Conservation (phyloP, 37 sponge, comb jelly and placozoan species). For the Dysidea cf. avara region DNA sequence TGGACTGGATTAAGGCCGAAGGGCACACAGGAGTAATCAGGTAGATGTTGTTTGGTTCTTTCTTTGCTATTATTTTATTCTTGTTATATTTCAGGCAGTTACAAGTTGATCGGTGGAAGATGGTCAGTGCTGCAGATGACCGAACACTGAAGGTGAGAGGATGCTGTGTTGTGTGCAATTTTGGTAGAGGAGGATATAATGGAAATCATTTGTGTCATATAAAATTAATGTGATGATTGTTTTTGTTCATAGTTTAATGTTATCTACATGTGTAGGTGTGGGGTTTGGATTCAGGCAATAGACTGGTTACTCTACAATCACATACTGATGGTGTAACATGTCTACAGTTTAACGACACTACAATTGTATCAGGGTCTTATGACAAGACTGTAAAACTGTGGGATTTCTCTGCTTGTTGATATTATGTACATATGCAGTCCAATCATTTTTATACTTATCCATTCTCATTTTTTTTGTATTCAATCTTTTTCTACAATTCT, state of each 20-base stretch:
- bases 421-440: neutral
- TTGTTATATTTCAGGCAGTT: constrained; percentile 53
- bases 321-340: constrained; percentile 99
- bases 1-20: constrained; percentile 98
- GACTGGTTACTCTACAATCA: constrained; percentile 88
- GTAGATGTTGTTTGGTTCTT: constrained; percentile 11
- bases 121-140: constrained; percentile 99
- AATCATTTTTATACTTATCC: neutral
- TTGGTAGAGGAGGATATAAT: no score
- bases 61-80: neutral
- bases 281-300: constrained; percentile 82
- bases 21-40: constrained; percentile 96
- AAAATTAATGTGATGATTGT: neutral
- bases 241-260: neutral
- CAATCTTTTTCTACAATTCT: neutral
- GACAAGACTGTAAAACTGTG: constrained; percentile 96
- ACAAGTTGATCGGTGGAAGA: constrained; percentile 97
- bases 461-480: neutral
- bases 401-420: constrained; percentile 95
- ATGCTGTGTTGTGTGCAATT: no score
- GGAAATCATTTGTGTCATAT: neutral
- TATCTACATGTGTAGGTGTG: constrained; percentile 85
- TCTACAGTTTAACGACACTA: constrained; percentile 94
- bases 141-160: constrained; percentile 94
- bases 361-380: constrained; percentile 97